Conservation (phyloP, 2,888 invertebrate genomes). For the Pachliopta kotzebuea region DNA sequence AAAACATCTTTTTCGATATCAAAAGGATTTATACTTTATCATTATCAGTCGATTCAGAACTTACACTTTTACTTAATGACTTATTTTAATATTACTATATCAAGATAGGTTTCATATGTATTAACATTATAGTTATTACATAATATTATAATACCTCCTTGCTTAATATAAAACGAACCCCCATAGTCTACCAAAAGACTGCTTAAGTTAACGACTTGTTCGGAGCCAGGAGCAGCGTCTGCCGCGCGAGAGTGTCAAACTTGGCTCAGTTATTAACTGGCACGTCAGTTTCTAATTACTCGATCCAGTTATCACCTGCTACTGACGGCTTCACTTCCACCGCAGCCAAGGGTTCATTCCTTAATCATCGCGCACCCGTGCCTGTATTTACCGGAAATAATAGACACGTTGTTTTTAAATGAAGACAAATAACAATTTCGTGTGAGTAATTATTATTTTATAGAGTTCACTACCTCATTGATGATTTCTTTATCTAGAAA, state of each 20-base stretch:
- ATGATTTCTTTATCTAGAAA: no score
- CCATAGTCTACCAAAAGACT: slow-evolving; percentile 22
- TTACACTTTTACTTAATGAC: background rate
- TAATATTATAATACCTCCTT: background rate
- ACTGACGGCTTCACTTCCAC: slow-evolving; percentile 60
- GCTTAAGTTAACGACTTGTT: slow-evolving; percentile 31
- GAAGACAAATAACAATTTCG: background rate
- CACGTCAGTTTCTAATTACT: slow-evolving; percentile 74
- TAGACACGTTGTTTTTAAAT: background rate
- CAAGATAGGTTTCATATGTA: background rate
- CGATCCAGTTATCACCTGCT: slow-evolving; percentile 74
- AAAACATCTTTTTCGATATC: no score
- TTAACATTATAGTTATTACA: background rate
- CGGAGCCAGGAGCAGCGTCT: slow-evolving; percentile 35
- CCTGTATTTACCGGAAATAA: slow-evolving; percentile 1
- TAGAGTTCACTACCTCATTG: no score
- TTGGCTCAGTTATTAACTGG: slow-evolving; percentile 67
- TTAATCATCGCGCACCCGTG: slow-evolving; percentile 18
- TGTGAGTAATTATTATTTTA: background rate
- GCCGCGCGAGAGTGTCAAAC: slow-evolving; percentile 56
- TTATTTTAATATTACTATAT: background rate
- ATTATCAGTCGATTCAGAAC: no score
- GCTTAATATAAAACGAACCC: background rate
- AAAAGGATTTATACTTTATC: no score
- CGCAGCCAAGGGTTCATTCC: slow-evolving; percentile 42